These are phyloP conservation scores for Erethizon dorsatum DNA, from an alignment of 2,797 vertebrate species.

Conservation along the genomic window DNA sequence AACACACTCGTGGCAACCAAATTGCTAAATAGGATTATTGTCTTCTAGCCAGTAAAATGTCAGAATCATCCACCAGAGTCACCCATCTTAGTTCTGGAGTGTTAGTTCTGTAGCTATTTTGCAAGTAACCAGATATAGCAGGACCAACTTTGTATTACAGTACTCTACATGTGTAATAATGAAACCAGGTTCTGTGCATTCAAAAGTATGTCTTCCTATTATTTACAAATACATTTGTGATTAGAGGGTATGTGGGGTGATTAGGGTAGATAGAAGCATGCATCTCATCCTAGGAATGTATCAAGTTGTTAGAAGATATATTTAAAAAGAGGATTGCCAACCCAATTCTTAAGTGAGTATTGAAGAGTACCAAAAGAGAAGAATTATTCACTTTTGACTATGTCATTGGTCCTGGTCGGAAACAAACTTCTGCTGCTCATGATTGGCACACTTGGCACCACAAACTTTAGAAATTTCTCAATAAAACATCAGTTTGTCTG, in stretches of 20 bases:
- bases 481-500: neutral
- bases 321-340: neutral
- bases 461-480: neutral
- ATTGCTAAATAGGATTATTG: neutral
- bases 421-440: neutral
- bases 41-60: neutral
- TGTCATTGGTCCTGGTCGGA: neutral
- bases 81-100: neutral
- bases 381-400: neutral
- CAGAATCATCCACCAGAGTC: neutral
- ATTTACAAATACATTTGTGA: neutral
- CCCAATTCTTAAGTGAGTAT: neutral
- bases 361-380: neutral
- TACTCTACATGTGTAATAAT: neutral
- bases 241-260: neutral
- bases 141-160: neutral
- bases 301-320: neutral
- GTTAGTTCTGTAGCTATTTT: neutral
- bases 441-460: neutral
- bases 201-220: neutral
- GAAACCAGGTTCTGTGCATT: neutral
- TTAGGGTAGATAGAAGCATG: neutral
- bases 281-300: neutral
- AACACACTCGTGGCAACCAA: slow-evolving; percentile 40
- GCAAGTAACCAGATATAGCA: neutral